phyloP scores from a whole-genome alignment of 2,113 vertebrate species.

The Campylorhamphus procurvoides region DNA sequence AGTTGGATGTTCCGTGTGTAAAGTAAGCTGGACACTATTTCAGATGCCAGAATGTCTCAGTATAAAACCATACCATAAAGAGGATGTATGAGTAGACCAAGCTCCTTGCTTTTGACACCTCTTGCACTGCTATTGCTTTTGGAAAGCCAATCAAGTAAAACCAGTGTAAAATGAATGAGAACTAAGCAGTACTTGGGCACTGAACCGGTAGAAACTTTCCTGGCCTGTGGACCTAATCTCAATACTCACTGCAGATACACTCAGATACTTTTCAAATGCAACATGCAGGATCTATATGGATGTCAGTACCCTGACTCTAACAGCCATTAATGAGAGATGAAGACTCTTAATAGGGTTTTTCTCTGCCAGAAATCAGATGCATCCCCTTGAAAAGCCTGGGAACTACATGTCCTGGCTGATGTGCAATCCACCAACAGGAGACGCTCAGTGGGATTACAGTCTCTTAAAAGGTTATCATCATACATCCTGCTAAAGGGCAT shows the following conservation, averaged over 20 bases:
- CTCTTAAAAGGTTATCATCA: not conserved
- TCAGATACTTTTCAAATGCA: not conserved
- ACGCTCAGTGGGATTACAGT: not conserved
- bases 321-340: not conserved
- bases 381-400: not conserved
- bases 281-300: not conserved
- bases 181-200: not conserved
- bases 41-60: not conserved
- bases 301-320: not conserved
- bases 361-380: not conserved
- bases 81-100: not conserved
- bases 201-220: not conserved
- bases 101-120: not conserved
- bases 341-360: not conserved
- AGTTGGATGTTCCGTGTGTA: not conserved
- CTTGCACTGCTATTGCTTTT: not conserved
- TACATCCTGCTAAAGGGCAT: not conserved
- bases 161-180: not conserved
- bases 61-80: accelerated
- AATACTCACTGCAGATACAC: not conserved
- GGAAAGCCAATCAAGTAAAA: not conserved
- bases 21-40: not conserved
- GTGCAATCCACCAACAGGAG: not conserved
- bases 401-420: not conserved
- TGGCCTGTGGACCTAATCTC: not conserved